These are phyloP conservation scores for Vultur gryphus DNA, from an alignment of 2,797 vertebrate species.

Conservation along the genomic window DNA sequence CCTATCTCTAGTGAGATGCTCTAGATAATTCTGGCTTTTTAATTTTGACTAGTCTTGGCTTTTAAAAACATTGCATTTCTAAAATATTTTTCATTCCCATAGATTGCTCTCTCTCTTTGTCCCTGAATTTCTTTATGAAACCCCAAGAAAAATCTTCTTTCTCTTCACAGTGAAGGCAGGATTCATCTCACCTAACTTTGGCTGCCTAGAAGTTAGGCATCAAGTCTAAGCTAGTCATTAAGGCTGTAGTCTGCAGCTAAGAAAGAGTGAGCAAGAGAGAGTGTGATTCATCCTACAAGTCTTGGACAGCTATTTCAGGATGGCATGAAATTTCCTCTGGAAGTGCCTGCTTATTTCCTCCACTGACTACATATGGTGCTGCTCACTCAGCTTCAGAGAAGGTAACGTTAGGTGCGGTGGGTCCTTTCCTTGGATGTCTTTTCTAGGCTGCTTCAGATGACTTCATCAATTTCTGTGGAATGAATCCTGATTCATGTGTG, in stretches of 20 bases:
- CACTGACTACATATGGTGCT: neutral
- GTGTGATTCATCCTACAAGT: neutral
- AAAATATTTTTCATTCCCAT: neutral
- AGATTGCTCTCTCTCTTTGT: neutral
- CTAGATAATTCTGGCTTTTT: neutral
- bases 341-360: neutral
- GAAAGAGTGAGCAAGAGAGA: neutral
- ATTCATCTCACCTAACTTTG: neutral
- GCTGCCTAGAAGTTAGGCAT: neutral
- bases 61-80: neutral
- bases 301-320: neutral
- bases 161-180: neutral
- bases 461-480: neutral
- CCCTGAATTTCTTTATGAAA: neutral
- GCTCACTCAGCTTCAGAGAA: neutral
- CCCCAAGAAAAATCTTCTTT: neutral
- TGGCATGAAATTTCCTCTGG: neutral
- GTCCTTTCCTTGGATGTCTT: neutral
- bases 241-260: neutral
- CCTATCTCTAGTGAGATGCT: neutral
- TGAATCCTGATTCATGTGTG: neutral
- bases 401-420: rapidly evolving
- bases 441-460: neutral
- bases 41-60: neutral
- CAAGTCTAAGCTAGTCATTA: neutral